Conservation (phyloP, 1,140 invertebrate genomes). For the Brachystomella parvula region DNA sequence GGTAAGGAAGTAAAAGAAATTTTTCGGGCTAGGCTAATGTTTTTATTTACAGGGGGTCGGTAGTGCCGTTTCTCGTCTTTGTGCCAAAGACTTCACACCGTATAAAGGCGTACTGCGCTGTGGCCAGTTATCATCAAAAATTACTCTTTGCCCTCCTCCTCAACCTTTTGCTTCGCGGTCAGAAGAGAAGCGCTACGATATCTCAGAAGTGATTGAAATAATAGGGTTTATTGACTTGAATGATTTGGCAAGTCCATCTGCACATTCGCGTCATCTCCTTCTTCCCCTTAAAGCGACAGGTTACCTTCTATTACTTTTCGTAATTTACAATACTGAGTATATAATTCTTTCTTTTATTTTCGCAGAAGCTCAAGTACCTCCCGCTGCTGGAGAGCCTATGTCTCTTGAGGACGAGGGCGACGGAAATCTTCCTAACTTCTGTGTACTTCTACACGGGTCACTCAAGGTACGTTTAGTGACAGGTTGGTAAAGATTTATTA, state of each 20-base stretch:
- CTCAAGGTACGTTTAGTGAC: conserved; percentile 59
- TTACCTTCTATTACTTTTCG: background rate
- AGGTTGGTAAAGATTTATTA: background rate
- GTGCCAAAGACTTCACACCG: conserved; percentile 67
- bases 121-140: conserved; percentile 55
- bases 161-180: conserved; percentile 39
- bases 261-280: conserved; percentile 79
- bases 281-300: conserved; percentile 50
- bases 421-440: conserved; percentile 77
- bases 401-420: conserved; percentile 57
- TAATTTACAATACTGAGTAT: too few species aligned
- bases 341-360: background rate
- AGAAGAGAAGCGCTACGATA: conserved; percentile 38
- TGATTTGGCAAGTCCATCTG: conserved; percentile 87
- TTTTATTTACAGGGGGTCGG: conserved; percentile 47
- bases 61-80: conserved; percentile 61
- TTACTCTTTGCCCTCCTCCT: conserved; percentile 68
- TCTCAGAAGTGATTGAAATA: conserved; percentile 63
- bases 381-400: conserved; percentile 11
- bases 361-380: background rate
- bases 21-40: conserved; percentile 1
- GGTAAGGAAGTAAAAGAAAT: conserved; percentile 21
- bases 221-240: conserved; percentile 73
- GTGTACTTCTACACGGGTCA: conserved; percentile 87
- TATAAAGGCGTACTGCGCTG: conserved; percentile 54